Evolutionary conservation across 35 echinoderm and acorn worm species (phyloP), one percentile per base, ranked within the genome.

Genomic region (Anneissia japonica): DNA sequence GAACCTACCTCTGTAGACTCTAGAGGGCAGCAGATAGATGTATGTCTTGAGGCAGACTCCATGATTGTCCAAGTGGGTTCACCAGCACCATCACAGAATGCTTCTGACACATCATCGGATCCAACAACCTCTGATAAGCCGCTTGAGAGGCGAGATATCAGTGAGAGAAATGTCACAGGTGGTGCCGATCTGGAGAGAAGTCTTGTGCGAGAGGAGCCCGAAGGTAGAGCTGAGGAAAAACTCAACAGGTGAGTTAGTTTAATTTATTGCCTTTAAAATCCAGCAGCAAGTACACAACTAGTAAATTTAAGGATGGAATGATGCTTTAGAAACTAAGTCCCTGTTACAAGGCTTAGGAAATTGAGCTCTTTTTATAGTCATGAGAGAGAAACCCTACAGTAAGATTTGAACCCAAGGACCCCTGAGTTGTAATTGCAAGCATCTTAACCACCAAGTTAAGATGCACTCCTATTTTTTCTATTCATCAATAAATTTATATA

Each of bases 1-100:
- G 73, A 45, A 6, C 12, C 38, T 73, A 38, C 35, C 13, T 32
- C 43, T 11, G 34, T 31, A 34, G 64, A 46, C 38, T 19, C 46
- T 30, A 76, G 76, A 29, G 75, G 81, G 37, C 36, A 12, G 51
- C 36, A 38, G 80, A 88, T 39, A 72, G 90, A 56, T 74, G 74
- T 41, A 38, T 82, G 74, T 75, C 85, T 33, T 78, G 51, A 64
- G 51, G 51, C 51, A 64, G 51, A 64, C 26, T 64, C 51, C 2
- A 64, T 64, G 51, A 26, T 64, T 23, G 51, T 64, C 51, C 51
- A 64, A 64, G 51, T 64, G 2, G 51, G 51, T 12, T 64, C 51
- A 64, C 51, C 51, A 1, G 10, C 11, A 64, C 51, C 51, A 2
- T 64, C 51, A 26, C 51, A 64, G 21, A 64, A 64, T 64, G 19